phyloP scores from a whole-genome alignment of 2,888 invertebrate species.

The Rhodophaea formosa region DNA sequence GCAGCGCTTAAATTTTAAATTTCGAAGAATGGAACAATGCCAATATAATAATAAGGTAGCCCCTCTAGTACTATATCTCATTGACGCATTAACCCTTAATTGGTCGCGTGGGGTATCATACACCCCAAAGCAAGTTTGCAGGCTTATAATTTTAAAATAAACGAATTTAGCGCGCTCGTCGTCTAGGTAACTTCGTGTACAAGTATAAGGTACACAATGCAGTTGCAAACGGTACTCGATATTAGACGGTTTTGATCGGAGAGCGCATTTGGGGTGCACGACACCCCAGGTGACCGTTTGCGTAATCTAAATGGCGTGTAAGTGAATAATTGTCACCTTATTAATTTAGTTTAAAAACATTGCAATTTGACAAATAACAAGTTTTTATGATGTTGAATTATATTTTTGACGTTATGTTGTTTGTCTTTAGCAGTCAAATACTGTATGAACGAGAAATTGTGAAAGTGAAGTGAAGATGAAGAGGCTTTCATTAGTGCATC shows the following conservation, averaged over 20 bases:
- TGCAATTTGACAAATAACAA: not conserved
- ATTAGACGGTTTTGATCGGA: constrained; percentile 5
- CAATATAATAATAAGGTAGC: too few relatives aligned
- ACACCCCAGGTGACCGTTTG: constrained; percentile 21
- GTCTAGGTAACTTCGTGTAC: constrained; percentile 17
- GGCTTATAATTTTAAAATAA: constrained; percentile 8
- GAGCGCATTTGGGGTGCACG: constrained; percentile 18
- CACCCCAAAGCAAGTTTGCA: constrained; percentile 9
- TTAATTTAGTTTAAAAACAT: not conserved
- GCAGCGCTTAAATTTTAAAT: too few relatives aligned
- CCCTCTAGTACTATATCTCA: too few relatives aligned
- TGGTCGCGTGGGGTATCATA: constrained; percentile 14
- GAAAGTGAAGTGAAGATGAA: not conserved
- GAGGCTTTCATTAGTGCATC: not conserved
- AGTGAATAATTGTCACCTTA: not conserved
- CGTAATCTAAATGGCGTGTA: constrained; percentile 16
- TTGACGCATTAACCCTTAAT: constrained; percentile 19
- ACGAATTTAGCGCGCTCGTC: constrained; percentile 11
- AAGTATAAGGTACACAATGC: constrained; percentile 6
- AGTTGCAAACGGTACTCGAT: constrained; percentile 7
- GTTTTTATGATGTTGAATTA: not conserved
- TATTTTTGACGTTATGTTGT: not conserved
- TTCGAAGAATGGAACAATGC: too few relatives aligned
- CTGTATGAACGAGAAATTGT: not conserved
- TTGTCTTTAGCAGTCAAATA: constrained; percentile 4